These are phyloP conservation scores for Perizoma flavofasciatum DNA, from an alignment of 2,888 invertebrate species.

Conservation along the genomic window DNA sequence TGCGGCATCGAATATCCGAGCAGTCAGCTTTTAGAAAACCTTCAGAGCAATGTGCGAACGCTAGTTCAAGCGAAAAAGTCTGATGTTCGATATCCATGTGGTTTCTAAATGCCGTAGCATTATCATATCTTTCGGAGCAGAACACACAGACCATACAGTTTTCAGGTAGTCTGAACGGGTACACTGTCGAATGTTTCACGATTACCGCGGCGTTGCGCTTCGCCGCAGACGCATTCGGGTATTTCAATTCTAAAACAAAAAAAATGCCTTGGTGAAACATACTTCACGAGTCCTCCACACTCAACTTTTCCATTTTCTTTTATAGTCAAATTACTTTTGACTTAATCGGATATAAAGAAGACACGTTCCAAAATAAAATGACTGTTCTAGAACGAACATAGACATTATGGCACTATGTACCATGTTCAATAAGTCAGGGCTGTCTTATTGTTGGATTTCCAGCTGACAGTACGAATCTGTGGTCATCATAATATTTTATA, in stretches of 20 bases:
- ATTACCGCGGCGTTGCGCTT: constrained; percentile 75
- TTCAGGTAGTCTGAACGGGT: constrained; percentile 75
- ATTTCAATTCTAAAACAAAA: constrained; percentile 76
- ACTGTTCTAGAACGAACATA: constrained; percentile 53
- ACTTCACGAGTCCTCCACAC: no score
- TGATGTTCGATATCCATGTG: constrained; percentile 70
- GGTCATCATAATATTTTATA: constrained; percentile 66
- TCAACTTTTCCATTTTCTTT: no score
- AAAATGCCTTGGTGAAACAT: constrained; percentile 43
- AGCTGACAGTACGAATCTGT: constrained; percentile 79
- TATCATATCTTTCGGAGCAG: constrained; percentile 67
- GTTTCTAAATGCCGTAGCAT: constrained; percentile 58
- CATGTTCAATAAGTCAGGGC: constrained; percentile 59
- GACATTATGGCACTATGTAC: constrained; percentile 54
- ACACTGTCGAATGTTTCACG: constrained; percentile 73
- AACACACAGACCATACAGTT: constrained; percentile 73
- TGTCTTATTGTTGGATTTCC: constrained; percentile 72
- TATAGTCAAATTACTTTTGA: no score
- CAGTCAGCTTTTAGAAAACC: constrained; percentile 47
- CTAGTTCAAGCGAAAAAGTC: constrained; percentile 60
- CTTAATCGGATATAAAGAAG: no score
- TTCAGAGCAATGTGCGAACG: constrained; percentile 55
- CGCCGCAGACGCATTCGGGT: constrained; percentile 59
- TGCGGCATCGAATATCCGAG: constrained; percentile 46
- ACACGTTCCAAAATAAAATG: not conserved